Evolutionary conservation across 1,140 invertebrate genomes (phyloP).

Genomic region (Eriosoma lanigerum): DNA sequence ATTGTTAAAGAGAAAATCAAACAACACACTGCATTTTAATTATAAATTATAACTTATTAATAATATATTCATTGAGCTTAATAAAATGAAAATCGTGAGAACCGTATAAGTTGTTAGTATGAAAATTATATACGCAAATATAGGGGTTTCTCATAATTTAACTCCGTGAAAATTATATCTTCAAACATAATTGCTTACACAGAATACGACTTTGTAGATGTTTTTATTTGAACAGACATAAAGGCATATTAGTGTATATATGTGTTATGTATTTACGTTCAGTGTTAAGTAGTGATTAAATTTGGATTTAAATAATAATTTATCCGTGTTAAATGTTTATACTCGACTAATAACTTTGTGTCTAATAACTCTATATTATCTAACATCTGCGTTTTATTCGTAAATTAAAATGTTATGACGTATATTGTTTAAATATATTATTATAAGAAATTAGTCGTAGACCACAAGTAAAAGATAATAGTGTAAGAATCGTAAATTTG

Average conservation of each 20-base stretch:
- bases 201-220: neutral
- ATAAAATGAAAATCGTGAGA: too few relatives aligned
- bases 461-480: too few relatives aligned
- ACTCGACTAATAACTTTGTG: neutral
- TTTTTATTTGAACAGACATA: neutral
- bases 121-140: neutral
- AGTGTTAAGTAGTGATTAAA: neutral
- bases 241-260: neutral
- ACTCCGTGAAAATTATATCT: neutral
- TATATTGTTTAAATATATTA: too few relatives aligned
- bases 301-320: slow-evolving; percentile 6
- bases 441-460: too few relatives aligned
- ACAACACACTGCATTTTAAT: too few relatives aligned
- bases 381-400: neutral
- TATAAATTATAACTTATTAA: too few relatives aligned
- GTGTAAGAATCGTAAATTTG: too few relatives aligned
- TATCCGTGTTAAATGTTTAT: neutral
- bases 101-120: too few relatives aligned
- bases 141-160: neutral
- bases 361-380: neutral
- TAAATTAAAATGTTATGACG: neutral
- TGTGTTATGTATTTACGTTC: too few relatives aligned
- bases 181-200: neutral
- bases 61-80: too few relatives aligned
- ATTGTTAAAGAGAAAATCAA: too few relatives aligned